These are phyloP conservation scores for Sebastes iracundus DNA, from an alignment of 2,797 vertebrate species.

Conservation along the genomic window DNA sequence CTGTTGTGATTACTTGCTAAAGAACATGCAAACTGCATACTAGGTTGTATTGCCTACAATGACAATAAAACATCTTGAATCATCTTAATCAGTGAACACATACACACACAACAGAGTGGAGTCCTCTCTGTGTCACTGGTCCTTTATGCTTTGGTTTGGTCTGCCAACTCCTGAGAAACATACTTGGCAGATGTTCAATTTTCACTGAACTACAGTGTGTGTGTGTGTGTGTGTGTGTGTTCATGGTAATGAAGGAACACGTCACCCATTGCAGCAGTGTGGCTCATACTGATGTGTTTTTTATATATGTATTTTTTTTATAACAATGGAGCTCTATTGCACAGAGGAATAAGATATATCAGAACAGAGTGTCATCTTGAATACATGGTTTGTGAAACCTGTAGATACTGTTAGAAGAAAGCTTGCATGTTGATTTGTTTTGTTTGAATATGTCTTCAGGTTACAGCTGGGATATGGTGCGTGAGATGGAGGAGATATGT, in stretches of 20 bases:
- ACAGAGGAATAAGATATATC: not conserved
- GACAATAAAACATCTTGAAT: no score
- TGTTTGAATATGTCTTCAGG: slow-evolving; percentile 70
- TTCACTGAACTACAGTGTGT: no score
- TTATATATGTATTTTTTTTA: not conserved
- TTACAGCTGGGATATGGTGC: slow-evolving; percentile 90
- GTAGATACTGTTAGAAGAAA: not conserved
- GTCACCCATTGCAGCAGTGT: not conserved
- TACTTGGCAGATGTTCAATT: no score
- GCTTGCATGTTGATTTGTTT: not conserved
- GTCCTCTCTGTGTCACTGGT: not conserved
- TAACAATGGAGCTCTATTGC: not conserved
- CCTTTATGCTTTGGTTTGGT: not conserved
- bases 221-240: not conserved
- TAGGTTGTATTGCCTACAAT: no score
- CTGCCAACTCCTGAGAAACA: not conserved
- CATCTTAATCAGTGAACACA: no score
- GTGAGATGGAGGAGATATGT: slow-evolving; percentile 87
- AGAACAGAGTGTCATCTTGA: not conserved
- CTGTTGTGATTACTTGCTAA: no score
- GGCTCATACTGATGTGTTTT: not conserved
- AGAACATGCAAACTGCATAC: no score
- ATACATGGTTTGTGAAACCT: not conserved
- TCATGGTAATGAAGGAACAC: no score
- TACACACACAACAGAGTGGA: no score